Percentiles rank a stretch among this genome's conserved stretches.
phyloP scores from a whole-genome alignment of 2,113 vertebrate species.

The Myrmecobius fasciatus region DNA sequence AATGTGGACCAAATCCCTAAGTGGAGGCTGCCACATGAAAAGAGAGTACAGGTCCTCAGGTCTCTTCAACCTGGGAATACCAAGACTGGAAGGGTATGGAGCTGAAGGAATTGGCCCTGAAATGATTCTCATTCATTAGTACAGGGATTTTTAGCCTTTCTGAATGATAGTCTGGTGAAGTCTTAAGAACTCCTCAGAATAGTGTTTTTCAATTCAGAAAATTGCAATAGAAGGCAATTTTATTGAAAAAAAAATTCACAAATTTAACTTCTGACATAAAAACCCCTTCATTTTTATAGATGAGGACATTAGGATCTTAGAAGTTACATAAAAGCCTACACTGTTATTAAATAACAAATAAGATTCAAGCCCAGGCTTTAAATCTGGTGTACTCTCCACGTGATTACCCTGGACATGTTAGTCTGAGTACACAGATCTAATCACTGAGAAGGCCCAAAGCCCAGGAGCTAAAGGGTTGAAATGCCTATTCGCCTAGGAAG shows the following conservation, averaged over 20 bases:
- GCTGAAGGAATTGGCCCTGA: neutral
- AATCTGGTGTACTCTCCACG: neutral
- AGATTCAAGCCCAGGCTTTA: neutral
- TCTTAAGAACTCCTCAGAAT: neutral
- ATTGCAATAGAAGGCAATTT: neutral
- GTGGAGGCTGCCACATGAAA: neutral
- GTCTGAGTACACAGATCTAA: neutral
- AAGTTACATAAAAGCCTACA: neutral
- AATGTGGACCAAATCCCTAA: neutral
- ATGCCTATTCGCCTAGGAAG: neutral
- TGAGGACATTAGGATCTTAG: neutral
- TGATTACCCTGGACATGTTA: neutral
- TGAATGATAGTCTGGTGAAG: neutral
- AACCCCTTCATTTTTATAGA: neutral
- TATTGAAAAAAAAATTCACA: neutral
- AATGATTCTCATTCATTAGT: neutral
- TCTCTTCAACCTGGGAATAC: neutral
- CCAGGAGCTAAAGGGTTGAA: neutral
- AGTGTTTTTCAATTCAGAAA: neutral
- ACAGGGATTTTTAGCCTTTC: neutral
- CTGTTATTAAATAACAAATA: neutral
- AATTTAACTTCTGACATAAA: neutral
- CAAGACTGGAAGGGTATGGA: neutral
- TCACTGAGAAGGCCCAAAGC: neutral
- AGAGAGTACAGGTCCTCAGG: neutral